Evolutionary conservation across 2,113 vertebrate genomes (phyloP).

Genomic region (Riparia riparia): DNA sequence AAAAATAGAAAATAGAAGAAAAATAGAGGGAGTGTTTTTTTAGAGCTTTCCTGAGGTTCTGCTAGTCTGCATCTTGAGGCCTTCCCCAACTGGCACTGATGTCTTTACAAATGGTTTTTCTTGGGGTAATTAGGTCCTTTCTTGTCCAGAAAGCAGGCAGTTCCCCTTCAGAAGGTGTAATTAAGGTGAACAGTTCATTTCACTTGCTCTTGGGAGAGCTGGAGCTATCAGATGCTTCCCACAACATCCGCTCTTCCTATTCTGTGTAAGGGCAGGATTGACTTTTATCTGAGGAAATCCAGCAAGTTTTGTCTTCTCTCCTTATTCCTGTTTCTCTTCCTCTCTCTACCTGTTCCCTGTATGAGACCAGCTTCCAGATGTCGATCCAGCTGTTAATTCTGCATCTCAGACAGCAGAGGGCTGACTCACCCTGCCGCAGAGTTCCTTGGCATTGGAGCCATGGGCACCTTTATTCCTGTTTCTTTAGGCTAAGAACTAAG

Average conservation of each 20-base stretch:
- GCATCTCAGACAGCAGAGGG: not conserved
- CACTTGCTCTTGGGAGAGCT: not conserved
- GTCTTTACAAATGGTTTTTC: not conserved
- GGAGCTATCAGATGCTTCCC: not conserved
- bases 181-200: not conserved
- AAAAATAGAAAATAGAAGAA: not conserved
- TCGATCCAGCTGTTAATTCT: not conserved
- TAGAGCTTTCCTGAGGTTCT: accelerated
- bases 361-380: not conserved
- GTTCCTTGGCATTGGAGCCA: not conserved
- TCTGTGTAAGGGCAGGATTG: not conserved
- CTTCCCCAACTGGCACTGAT: not conserved
- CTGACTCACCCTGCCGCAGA: not conserved
- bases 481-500: not conserved
- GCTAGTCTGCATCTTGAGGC: not conserved
- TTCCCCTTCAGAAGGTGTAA: not conserved
- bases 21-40: not conserved
- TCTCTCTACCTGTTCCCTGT: not conserved
- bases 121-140: not conserved
- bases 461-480: not conserved
- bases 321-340: not conserved
- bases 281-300: not conserved
- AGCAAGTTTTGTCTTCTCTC: not conserved
- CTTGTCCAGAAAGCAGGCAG: not conserved
- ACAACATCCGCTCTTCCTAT: not conserved